Evolutionary conservation across 2,113 vertebrate species (phyloP), one percentile per base, ranked within the genome.

Genomic region (Scatophagus argus): DNA sequence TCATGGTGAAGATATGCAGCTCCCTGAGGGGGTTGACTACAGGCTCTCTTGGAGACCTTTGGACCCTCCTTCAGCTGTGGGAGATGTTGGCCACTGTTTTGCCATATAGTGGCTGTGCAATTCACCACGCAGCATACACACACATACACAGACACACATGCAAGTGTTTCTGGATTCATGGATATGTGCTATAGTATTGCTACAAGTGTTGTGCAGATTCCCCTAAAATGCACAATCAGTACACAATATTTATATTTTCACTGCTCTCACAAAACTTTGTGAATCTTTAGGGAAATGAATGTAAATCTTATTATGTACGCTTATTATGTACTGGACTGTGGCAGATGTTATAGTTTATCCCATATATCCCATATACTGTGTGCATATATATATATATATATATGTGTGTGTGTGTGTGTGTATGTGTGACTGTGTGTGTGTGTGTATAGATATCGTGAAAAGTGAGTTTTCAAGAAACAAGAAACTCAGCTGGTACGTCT

Each of bases 11-110:
- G 70, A 66, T 43, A 76, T 77, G 72, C 56, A 56, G 71, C 77
- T 63, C 23, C 0, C n/a, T n/a, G n/a, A n/a, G n/a, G 4, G 43
- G 66, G 51, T 77, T 23, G 32, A 16, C 51, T 19, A 17, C 41
- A 34, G 78, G 59, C 67, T 38, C 25, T 29, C 14, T 47, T 14
- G 3, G 11, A 58, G 71, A 88, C 79, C 84, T 87, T 34, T 80
- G 74, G 81, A 51, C 82, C 41, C 46, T 7, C 10, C 27, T 44
- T 77, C 21, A 71, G 52, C 19, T 58, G 64, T 31, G 46, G 55
- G 74, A 64, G 16, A 64, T 10, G 13, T 38, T 12, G 5, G 34
- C 29, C 31, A 52, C 16, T 51, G 62, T 49, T 36, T 44, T 11
- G 51, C 38, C 46, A 51, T n/a, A 64, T 3, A 21, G 8, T 25